Base-by-base conservation (phyloP, 2,888 invertebrate species). In the Acrobasis repandana region DNA sequence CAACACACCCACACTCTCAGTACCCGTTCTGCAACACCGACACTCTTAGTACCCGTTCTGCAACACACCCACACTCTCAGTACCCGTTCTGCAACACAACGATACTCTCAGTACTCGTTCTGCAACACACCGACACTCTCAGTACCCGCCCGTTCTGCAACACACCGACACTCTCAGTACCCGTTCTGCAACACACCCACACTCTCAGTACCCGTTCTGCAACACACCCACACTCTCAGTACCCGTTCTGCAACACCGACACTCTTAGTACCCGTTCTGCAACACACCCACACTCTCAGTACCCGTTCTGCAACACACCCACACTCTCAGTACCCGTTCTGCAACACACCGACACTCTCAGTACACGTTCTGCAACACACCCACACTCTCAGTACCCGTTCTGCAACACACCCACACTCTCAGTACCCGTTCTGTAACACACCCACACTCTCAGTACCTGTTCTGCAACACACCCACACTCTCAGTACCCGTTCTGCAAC, bases 11-110 rank as follows among this genome's bases (percentile, higher is more conserved):
- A n/a, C n/a, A n/a, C n/a, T n/a, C n/a, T n/a, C 97, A 96, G 95
- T 97, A 97, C 67, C 96, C 94, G n/a, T n/a, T n/a, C n/a, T n/a
- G n/a, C n/a, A n/a, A n/a, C 65, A 98, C 93, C 65, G 97, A 96
- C 75, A 97, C 95, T 98, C 98, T n/a, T n/a, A 98, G 90, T 97
- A 98, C 58, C 98, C 98, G 93, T 98, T 98, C 98, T 98, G 88
- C 4, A 51, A n/a, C 28, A 28, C 28, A 28, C 96, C 94, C 65
- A 98, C 93, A 96, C 75, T 97, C 95, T 98, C 98, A 98, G 90
- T 97, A 98, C 58, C 98, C 98, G 93, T 98, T 98, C 98, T 98
- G 88, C 4, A 51, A n/a, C 28, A 28, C 28, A 28, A 28, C 28
- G 6, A n/a, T n/a, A n/a, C n/a, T n/a, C n/a, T n/a, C n/a, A n/a